Base-by-base conservation (phyloP, 2,888 invertebrate genomes). In the Agonopterix arenella region DNA sequence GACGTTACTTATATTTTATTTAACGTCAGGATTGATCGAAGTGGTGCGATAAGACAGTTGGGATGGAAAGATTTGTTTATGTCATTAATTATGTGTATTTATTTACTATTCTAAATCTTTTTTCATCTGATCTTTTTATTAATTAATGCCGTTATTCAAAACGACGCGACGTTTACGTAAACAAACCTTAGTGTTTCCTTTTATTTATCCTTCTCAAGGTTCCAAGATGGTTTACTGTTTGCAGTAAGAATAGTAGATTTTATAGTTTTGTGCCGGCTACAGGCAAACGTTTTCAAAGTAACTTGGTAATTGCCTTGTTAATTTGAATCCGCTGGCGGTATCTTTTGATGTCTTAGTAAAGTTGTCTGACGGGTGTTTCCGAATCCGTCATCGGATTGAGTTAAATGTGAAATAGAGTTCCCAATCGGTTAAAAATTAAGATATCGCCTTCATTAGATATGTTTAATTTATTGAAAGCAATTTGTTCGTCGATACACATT, bases 1-100 rank as follows among this genome's bases (percentile, higher is more conserved):
- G 84, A 86, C 84, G 76, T 85, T 76, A 80, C 84, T 84, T 88
- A 88, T 82, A 88, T 85, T 86, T 88, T 85, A 86, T 86, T 84
- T 81, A 84, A 85, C 72, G 79, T 84, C 85, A 79, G 75, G 74
- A 71, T 73, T 80, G 89, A 89, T 89, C 83, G 76, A 84, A 80
- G 68, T 79, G 76, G 67, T 66, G 57, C 62, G 88, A 88, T 88
- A 88, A 85, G 71, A 65, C 62, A 49, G 63, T 64, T 65, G 64
- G 66, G 70, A 73, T 62, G 72, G 64, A 68, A 70, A 79, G 78
- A 81, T 88, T 85, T 84, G 83, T 85, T 85, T 84, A 66, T 75
- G 67, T 78, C 79, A 84, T 85, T 82, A 80, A 80, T 83, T 80
- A 81, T 70, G 62, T 65, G 62, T 73, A 70, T 74, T 70, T 28